Evolutionary conservation across 2,113 vertebrate genomes (phyloP).

Genomic region (Phoenicopterus ruber): DNA sequence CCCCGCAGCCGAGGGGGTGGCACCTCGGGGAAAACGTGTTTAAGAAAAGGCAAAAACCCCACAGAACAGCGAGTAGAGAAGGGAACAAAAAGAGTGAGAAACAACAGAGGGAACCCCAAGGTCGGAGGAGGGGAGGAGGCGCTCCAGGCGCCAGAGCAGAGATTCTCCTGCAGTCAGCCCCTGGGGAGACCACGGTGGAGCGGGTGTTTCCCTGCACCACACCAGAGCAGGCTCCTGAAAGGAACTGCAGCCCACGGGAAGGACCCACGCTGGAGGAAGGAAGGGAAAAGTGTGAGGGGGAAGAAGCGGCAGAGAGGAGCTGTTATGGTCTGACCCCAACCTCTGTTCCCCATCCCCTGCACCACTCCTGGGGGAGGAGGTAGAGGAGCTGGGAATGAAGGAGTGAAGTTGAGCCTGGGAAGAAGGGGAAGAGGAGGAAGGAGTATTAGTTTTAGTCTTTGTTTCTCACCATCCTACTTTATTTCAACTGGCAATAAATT

Average conservation of each 20-base stretch:
- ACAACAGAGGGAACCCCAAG: background rate
- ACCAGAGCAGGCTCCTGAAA: background rate
- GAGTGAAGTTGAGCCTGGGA: background rate
- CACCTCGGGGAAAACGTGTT: rapidly evolving
- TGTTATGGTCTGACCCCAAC: background rate
- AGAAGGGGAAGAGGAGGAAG: background rate
- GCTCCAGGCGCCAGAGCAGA: rapidly evolving
- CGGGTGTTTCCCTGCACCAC: background rate
- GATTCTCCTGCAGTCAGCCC: background rate
- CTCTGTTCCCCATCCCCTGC: rapidly evolving
- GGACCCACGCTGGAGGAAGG: background rate
- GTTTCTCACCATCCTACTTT: background rate
- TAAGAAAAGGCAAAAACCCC: background rate
- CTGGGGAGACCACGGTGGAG: background rate
- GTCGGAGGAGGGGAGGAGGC: background rate
- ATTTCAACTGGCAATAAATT: background rate
- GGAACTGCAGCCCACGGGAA: background rate
- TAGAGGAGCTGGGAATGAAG: background rate
- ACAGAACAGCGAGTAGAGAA: background rate
- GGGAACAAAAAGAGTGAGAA: background rate
- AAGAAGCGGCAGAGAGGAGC: background rate
- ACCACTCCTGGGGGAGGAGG: background rate
- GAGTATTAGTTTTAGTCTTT: background rate
- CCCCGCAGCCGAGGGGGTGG: too few species aligned
- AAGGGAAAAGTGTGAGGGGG: background rate